Conservation (phyloP, 2,797 vertebrate species). For the Naso thynnoides region DNA sequence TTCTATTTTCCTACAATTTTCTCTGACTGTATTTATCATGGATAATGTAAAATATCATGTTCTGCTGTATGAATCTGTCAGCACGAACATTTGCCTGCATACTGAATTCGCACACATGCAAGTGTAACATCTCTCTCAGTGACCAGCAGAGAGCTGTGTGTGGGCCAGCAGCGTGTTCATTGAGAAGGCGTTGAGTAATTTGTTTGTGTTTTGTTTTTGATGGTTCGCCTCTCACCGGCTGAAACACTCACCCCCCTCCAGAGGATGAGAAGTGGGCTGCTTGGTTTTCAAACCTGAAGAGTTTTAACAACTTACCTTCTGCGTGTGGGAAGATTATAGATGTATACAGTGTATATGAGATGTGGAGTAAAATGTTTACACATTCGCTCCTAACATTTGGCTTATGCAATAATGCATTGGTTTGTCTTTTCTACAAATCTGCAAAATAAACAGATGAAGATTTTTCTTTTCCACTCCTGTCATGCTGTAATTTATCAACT, state of each 20-base stretch:
- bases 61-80: too few relatives aligned
- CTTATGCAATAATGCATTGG: neutral
- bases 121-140: neutral
- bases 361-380: slow-evolving; percentile 20
- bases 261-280: slow-evolving; percentile 33
- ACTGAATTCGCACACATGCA: neutral
- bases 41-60: too few relatives aligned
- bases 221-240: slow-evolving; percentile 21
- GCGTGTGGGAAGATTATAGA: slow-evolving; percentile 15
- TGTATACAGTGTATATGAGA: neutral
- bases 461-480: slow-evolving; percentile 18
- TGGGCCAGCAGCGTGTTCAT: slow-evolving; percentile 21
- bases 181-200: slow-evolving; percentile 29
- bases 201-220: slow-evolving; percentile 13
- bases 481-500: neutral
- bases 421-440: slow-evolving; percentile 17
- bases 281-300: slow-evolving; percentile 7
- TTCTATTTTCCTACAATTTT: too few relatives aligned
- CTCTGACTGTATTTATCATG: too few relatives aligned
- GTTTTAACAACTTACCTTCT: slow-evolving; percentile 10
- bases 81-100: too few relatives aligned
- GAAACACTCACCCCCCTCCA: slow-evolving; percentile 10
- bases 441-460: slow-evolving; percentile 36
- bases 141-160: neutral
- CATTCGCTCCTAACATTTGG: neutral